Evolutionary conservation across 2,888 invertebrate species (phyloP), one percentile per base, ranked within the genome.

Genomic region (Drosophila yooni): DNA sequence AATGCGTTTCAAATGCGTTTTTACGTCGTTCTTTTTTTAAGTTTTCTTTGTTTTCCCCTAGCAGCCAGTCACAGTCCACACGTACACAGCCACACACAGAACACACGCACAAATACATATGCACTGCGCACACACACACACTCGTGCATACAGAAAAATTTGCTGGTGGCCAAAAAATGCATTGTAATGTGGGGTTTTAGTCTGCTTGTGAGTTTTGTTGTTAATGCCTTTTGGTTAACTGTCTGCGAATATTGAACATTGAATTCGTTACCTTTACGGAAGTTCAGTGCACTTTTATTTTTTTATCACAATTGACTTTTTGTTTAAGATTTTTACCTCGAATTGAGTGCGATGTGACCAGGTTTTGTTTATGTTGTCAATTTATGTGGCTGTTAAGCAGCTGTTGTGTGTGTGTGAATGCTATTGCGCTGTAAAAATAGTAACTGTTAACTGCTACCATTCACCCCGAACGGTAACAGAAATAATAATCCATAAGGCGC

Each of bases 31-130:
- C 79, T 74, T 86, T 84, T 85, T 82, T 86, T 73, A 83, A 87
- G 88, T 91, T 91, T 89, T 90, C 90, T 91, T 89, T 89, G 91
- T 89, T 91, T 89, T 91, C 90, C 88, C 73, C 70, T 76, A 69
- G 66, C 76, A 73, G 67, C 67, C 89, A 89, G 79, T 82, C 79
- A 79, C 84, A 81, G 74, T 81, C 71, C 64, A 74, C 74, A 83
- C 74, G 77, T 59, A 79, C 74, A 70, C 67, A 68, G 54, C 27
- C 57, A 58, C 57, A 53, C 67, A 67, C 69, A 70, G 40, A 48
- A 62, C 66, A 46, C 60, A 56, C 51, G 51, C 48, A 76, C 69
- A 68, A 50, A 60, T 34, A 62, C 66, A 50, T 60, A 56, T 46
- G 51, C 48, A 76, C 5, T 52, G 31, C 50, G n/a, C 68, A 63